Conservation (phyloP, 2,888 invertebrate species). For the Platypus cylindrus region DNA sequence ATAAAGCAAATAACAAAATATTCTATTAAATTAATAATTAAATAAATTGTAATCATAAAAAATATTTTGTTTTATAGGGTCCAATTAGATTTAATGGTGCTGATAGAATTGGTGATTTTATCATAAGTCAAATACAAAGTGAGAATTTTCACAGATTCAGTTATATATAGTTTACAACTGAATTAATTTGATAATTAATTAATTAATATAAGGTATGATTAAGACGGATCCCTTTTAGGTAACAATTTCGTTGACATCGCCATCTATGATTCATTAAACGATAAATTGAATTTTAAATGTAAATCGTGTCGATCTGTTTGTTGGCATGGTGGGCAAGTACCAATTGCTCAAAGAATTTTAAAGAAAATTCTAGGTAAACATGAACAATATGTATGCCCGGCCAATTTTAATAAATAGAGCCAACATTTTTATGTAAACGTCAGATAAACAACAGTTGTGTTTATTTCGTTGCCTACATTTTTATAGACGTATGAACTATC, state of each 20-base stretch:
- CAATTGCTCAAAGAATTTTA: constrained; percentile 65
- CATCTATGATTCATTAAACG: constrained; percentile 50
- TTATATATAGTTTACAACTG: neutral
- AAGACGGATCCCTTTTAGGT: constrained; percentile 35
- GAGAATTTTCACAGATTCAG: constrained; percentile 21
- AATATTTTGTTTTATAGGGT: constrained; percentile 47
- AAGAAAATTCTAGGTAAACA: constrained; percentile 32
- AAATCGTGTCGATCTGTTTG: constrained; percentile 50
- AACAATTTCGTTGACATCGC: constrained; percentile 62
- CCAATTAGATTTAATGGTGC: constrained; percentile 82
- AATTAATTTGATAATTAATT: constrained; percentile 1
- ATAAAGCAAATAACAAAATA: too few relatives aligned
- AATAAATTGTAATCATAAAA: neutral
- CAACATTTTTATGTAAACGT: too few relatives aligned
- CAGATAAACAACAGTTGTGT: neutral
- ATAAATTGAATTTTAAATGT: constrained; percentile 55
- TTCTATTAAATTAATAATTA: too few relatives aligned
- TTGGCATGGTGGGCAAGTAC: constrained; percentile 69
- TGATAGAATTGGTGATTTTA: constrained; percentile 76
- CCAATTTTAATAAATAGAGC: too few relatives aligned
- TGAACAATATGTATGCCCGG: too few relatives aligned
- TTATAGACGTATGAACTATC: too few relatives aligned
- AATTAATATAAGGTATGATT: neutral
- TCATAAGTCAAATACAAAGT: constrained; percentile 83
- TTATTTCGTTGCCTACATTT: neutral